Base-by-base conservation (phyloP, 2,797 vertebrate genomes). In the Microchirus variegatus region DNA sequence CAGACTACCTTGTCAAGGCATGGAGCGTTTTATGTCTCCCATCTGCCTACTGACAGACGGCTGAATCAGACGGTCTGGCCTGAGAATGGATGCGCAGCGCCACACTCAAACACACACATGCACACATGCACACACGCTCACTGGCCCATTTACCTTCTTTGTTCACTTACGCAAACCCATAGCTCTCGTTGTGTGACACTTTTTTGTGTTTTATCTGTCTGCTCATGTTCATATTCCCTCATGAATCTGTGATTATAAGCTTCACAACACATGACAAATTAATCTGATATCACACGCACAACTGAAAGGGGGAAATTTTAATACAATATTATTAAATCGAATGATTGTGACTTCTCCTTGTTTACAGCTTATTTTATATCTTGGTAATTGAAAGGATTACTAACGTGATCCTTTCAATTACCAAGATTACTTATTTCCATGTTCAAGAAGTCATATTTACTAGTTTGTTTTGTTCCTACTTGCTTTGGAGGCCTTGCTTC, bases 1-100 rank as follows among this genome's bases (percentile, higher is more conserved):
- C 89, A 73, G 87, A 91, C 86, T 90, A 89, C 90, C 87, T 89
- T 89, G 90, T 91, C 89, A 88, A 87, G 83, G 70, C 77, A 82
- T 60, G 75, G 81, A 87, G 76, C 81, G 67, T 86, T 90, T 90
- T 91, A 88, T 89, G 78, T 80, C 70, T 90, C 85, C 86, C 85
- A 90, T 91, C 90, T 91, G 89, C 84, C 88, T 52, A 63, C 79
- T 87, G 89, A 90, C 89, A 90, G 85, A 81, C 69, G 72, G 81
- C 86, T 88, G 87, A 87, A 86, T 88, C 86, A 86, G 81, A 82
- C 41, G 31, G 78, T 80, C 80, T 78, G 81, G 71, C 46, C 70
- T 56, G 62, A 82, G 72, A 78, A 84, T 67, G 75, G 62, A 87
- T 83, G 72, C 79, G 63, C 53, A 59, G 61, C 63, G 9, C 67